Base-by-base conservation (phyloP, 1,140 invertebrate species). In the Paracyclopina nana region DNA sequence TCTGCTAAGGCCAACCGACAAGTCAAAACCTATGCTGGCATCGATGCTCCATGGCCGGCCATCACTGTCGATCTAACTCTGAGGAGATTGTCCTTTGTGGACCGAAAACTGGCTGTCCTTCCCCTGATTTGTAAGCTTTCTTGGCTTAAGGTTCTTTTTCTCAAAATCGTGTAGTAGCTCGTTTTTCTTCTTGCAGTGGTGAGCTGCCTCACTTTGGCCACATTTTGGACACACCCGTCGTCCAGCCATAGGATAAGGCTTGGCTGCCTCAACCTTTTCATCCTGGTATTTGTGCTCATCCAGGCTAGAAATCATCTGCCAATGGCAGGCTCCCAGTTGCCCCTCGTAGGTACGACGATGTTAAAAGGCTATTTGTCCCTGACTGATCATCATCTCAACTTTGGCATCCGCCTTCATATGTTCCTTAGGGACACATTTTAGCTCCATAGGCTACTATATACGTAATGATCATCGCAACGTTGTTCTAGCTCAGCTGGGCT, bases 241-340 rank as follows among this genome's bases (percentile, higher is more conserved):
- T 16, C 34, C 34, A 38, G 34, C n/a, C 14, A 20, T 38, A n/a
- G 34, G 34, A 8, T 38, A 16, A n/a, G 14, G 14, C 20, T 38
- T n/a, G 34, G 34, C 14, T n/a, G 34, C 34, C 14, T 38, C 34
- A 38, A 38, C 20, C 34, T 38, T 38, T 38, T 38, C n/a, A 38
- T 38, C 34, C 34, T 38, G 3, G 20, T 38, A n/a, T 20, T 38
- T 9, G 20, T 38, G 14, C 34, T 38, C 34, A 38, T 38, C 2
- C 20, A 38, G n/a, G 5, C 20, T 38, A n/a, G 34, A 5, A 16
- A n/a, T 38, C 34, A 20, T 38, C 34, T 38, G 8, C 34, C 34
- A 16, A 16, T 20, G 2, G 34, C 34, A 16, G 34, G 34, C 9
- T n/a, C n/a, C 34, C 34, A 38, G 20, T 38, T 38, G 20, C 34